phyloP scores from a whole-genome alignment of 2,888 invertebrate species.

The Dryococelus australis region DNA sequence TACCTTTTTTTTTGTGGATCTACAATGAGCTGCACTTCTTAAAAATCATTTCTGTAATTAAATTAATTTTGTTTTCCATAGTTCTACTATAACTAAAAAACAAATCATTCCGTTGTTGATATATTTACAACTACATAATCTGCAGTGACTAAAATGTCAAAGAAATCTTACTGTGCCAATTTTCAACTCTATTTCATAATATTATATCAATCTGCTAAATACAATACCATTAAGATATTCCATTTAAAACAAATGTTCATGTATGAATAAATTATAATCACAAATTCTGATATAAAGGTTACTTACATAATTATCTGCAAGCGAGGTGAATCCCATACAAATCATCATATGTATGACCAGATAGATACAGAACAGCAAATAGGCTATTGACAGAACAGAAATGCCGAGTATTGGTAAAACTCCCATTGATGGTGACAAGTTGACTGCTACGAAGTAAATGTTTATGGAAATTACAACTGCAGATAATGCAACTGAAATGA shows the following conservation, averaged over 20 bases:
- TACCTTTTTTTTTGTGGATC: too few species aligned
- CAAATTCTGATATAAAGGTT: background rate
- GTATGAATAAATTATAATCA: background rate
- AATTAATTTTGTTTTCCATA: too few species aligned
- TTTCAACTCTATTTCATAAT: background rate
- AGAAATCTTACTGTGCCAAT: background rate
- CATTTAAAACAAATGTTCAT: constrained; percentile 27
- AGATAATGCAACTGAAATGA: constrained; percentile 71
- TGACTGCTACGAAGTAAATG: constrained; percentile 75
- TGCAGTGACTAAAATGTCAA: background rate
- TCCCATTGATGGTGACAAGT: constrained; percentile 56
- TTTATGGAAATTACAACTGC: constrained; percentile 79
- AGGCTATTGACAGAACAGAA: constrained; percentile 68
- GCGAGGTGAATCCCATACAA: constrained; percentile 65
- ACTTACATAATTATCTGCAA: constrained; percentile 49
- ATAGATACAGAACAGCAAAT: constrained; percentile 77
- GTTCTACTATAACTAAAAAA: too few species aligned
- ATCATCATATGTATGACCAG: constrained; percentile 76
- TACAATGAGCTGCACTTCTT: too few species aligned
- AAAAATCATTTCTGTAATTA: too few species aligned
- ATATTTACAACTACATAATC: too few species aligned
- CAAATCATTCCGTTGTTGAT: too few species aligned
- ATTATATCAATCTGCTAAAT: background rate
- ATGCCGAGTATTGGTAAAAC: constrained; percentile 56
- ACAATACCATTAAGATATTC: background rate